phyloP scores from a whole-genome alignment of 2,797 vertebrate genomes.

The Coregonus sp. region DNA sequence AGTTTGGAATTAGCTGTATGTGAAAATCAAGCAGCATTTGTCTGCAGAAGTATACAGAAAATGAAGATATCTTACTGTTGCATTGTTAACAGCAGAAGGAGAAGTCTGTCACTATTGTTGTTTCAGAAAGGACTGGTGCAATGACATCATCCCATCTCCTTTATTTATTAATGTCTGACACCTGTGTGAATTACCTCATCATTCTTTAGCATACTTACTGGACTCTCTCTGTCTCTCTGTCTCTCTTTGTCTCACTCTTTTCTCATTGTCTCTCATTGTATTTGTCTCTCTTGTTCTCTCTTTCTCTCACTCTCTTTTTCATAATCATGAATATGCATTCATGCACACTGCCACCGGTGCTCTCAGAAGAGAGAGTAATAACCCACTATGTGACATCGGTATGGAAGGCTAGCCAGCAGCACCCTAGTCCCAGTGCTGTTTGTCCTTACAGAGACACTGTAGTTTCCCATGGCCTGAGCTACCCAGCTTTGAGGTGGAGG shows the following conservation, averaged over 20 bases:
- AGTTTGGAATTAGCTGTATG: conserved; percentile 25
- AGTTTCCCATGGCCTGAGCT: conserved; percentile 37
- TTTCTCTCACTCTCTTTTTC: neutral
- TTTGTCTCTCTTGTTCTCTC: neutral
- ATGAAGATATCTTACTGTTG: conserved; percentile 46
- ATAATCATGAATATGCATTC: too few species aligned
- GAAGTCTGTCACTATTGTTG: conserved; percentile 15
- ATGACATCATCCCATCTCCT: neutral
- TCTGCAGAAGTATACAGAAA: conserved; percentile 4
- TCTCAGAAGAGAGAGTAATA: too few species aligned
- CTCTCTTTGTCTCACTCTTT: neutral
- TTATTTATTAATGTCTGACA: conserved; percentile 1
- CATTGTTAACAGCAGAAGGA: conserved; percentile 47
- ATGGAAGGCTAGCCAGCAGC: neutral
- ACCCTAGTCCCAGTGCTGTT: conserved; percentile 18
- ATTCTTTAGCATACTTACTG: neutral
- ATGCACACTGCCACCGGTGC: too few species aligned
- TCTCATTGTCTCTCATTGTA: conserved; percentile 8
- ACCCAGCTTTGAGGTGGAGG: conserved; percentile 12
- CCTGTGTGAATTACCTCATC: neutral
- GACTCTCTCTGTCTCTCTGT: neutral
- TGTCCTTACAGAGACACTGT: conserved; percentile 38
- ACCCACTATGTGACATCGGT: too few species aligned
- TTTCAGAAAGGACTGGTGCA: conserved; percentile 2
- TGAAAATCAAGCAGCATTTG: conserved; percentile 18